Conservation (phyloP, 2,113 vertebrate genomes). For the Sceloporus tristichus region DNA sequence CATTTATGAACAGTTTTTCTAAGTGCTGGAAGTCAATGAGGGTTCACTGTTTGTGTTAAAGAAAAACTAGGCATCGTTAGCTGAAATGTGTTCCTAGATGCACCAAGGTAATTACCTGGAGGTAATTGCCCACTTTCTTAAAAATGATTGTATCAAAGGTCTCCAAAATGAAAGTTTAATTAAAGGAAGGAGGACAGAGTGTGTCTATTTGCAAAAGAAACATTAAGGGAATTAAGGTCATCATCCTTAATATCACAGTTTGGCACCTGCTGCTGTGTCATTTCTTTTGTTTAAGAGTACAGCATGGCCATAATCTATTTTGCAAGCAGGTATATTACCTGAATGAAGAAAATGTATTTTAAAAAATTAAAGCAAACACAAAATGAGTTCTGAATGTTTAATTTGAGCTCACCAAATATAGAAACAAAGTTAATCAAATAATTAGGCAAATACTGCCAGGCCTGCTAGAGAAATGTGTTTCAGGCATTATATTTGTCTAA, state of each 20-base stretch:
- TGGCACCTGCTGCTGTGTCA: slow-evolving; percentile 9
- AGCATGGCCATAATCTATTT: slow-evolving; percentile 42
- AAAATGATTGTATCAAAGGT: slow-evolving; percentile 18
- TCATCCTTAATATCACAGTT: slow-evolving; percentile 36
- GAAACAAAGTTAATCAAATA: slow-evolving; percentile 42
- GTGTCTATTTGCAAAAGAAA: slow-evolving; percentile 32
- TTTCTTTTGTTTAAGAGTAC: slow-evolving; percentile 12
- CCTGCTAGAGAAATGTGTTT: slow-evolving; percentile 12
- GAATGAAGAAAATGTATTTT: slow-evolving; percentile 20
- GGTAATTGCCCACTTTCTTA: slow-evolving; percentile 32
- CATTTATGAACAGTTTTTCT: neutral
- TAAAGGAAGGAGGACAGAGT: slow-evolving; percentile 30
- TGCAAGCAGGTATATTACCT: slow-evolving; percentile 2
- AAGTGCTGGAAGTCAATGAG: neutral
- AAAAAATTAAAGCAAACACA: neutral
- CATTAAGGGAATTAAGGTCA: slow-evolving; percentile 41
- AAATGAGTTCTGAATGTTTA: slow-evolving; percentile 54
- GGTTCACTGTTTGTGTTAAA: neutral
- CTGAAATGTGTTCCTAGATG: slow-evolving; percentile 19
- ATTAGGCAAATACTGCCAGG: neutral
- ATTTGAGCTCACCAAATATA: slow-evolving; percentile 50
- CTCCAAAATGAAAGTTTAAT: slow-evolving; percentile 40
- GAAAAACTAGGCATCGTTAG: neutral
- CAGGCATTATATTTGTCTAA: neutral
- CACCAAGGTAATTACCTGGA: slow-evolving; percentile 34